phyloP scores from a whole-genome alignment of 2,113 vertebrate species.

The Ceyx margarethae region DNA sequence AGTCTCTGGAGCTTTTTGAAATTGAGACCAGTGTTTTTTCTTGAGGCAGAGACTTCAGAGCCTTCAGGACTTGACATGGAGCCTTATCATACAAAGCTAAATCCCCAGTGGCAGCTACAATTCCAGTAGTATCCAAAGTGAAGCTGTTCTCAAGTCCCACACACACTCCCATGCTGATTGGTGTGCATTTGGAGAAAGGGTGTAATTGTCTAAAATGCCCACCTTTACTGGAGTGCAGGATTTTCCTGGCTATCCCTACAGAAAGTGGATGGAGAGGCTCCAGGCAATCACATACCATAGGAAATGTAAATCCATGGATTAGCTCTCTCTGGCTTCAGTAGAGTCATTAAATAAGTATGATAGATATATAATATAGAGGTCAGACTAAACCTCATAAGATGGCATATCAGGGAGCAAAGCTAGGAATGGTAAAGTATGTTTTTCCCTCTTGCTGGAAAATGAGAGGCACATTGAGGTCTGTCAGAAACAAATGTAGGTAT shows the following conservation, averaged over 20 bases:
- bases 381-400: slow-evolving; percentile 6
- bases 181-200: background rate
- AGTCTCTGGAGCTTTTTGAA: background rate
- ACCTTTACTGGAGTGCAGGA: background rate
- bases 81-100: background rate
- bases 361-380: background rate
- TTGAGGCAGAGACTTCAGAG: background rate
- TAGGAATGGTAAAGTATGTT: background rate
- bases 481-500: slow-evolving; percentile 14
- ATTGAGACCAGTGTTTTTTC: background rate
- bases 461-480: background rate
- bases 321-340: background rate
- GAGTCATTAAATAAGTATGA: background rate
- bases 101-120: background rate
- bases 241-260: background rate
- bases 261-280: background rate
- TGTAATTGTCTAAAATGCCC: background rate
- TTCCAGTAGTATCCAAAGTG: background rate
- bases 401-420: slow-evolving; percentile 3
- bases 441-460: background rate
- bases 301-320: background rate
- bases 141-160: background rate
- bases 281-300: background rate
- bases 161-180: background rate
- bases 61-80: background rate